Evolutionary conservation across 1,140 invertebrate genomes (phyloP), one percentile per base, ranked within the genome.

Genomic region (Cyclina sinensis): DNA sequence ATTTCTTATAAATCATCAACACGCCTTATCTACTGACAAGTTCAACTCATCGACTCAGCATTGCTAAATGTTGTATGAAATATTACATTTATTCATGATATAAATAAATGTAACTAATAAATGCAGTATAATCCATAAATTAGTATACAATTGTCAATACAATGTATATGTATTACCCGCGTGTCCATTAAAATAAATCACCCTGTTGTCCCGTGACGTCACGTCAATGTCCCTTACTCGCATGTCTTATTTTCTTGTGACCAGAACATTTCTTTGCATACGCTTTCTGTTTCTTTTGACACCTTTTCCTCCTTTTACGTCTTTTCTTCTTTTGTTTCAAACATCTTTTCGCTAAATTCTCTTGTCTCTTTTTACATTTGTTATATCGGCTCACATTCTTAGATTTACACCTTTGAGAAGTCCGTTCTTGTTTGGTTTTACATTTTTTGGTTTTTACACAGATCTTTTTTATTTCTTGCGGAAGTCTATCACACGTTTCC

Each of bases 351-450:
- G 46, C 30, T 35, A 51, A 30, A 1, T 35, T 54, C 32, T 78
- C 74, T 78, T 78, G 74, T 46, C 74, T 27, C 74, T 78, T 78
- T 78, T 54, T 54, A 78, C 74, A 78, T 78, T 78, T 78, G 30
- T 30, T 48, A 30, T 11, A 54, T 54, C 74, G 43, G 24, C 21
- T 48, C 14, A 48, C 43, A 51, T 78, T 78, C 43, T 54, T 48
- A 18, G 74, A 51, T 39, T 70, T 70, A 78, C 74, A 78, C n/a
- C 16, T 27, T 54, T 54, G 54, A 11, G 74, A 54, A 18, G 46
- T 78, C 27, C 74, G n/a, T 35, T 54, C 46, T 54, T 78, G 74
- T 78, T 51, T 78, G n/a, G 74, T 46, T 37, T 78, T 78, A 54
- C 74, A 78, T 7, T 46, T 46, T 78, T 78, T 78, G 14, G 21